Evolutionary conservation across 1,140 invertebrate genomes (phyloP).

Genomic region (Globodera ellingtonae): DNA sequence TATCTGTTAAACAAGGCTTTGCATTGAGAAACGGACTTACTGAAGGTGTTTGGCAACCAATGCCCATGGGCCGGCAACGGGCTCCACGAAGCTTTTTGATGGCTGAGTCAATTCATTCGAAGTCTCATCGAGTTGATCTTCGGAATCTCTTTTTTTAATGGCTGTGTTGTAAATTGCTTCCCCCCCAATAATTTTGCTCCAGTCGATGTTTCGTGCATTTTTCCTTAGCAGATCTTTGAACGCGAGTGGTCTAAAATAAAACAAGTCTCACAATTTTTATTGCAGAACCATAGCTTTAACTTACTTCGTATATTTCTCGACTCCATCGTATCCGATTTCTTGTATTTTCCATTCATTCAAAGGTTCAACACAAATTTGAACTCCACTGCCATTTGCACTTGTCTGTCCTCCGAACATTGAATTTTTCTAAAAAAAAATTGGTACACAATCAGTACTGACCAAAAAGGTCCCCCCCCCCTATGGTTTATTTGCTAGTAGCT

Average conservation of each 20-base stretch:
- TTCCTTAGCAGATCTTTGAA: conserved; percentile 48
- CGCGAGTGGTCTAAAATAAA: conserved; percentile 42
- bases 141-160: conserved; percentile 9
- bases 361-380: conserved; percentile 49
- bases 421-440: not conserved
- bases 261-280: conserved; percentile 26
- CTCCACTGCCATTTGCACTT: conserved; percentile 20
- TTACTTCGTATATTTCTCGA: conserved; percentile 45
- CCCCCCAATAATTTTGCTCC: conserved; percentile 41
- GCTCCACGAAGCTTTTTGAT: conserved; percentile 34
- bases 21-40: conserved; percentile 22
- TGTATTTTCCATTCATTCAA: conserved; percentile 54
- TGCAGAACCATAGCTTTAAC: conserved; percentile 30
- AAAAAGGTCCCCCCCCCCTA: no score
- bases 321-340: conserved; percentile 48
- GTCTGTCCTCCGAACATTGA: not conserved
- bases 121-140: conserved; percentile 25
- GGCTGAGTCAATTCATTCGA: conserved; percentile 1
- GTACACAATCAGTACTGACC: no score
- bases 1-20: no score
- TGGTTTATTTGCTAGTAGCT: no score
- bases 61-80: conserved; percentile 52
- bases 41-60: conserved; percentile 47
- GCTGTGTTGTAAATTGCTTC: conserved; percentile 32
- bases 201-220: conserved; percentile 38